A percentile compares a stretch with the other conserved stretches of the same genome.
Conservation (phyloP, 2,888 invertebrate genomes). For the Noctua pronuba region DNA sequence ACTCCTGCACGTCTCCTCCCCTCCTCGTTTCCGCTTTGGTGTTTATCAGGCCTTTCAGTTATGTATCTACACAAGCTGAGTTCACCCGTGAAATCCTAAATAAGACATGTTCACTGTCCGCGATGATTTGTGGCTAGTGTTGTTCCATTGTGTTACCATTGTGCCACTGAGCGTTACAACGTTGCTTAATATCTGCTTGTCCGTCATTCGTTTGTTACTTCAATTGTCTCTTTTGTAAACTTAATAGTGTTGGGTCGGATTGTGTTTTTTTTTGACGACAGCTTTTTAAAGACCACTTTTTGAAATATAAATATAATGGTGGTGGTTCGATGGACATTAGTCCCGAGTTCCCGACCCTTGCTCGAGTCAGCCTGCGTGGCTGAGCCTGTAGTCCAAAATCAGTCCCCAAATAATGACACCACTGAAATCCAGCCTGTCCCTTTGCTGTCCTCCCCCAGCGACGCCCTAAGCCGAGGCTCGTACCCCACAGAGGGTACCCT, state of each 20-base stretch:
- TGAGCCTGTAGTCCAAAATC: no score
- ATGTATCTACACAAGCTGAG: constrained; percentile 4
- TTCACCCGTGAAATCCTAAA: constrained; percentile 73
- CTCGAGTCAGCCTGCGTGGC: no score
- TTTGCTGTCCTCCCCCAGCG: no score
- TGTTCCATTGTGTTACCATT: constrained; percentile 69
- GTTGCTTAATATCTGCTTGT: constrained; percentile 60
- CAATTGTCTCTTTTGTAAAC: constrained; percentile 51
- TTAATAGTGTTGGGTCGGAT: constrained; percentile 19
- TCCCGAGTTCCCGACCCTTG: no score
- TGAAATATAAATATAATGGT: neutral
- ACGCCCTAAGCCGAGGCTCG: no score
- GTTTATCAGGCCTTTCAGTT: neutral
- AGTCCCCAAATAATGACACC: no score
- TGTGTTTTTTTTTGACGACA: neutral
- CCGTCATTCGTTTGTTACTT: constrained; percentile 56
- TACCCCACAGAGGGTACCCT: no score
- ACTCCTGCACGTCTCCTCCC: neutral
- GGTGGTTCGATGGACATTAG: no score
- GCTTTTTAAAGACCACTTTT: neutral
- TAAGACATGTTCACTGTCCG: constrained; percentile 68
- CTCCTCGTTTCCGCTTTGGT: neutral
- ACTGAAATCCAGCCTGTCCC: no score
- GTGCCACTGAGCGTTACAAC: constrained; percentile 60
- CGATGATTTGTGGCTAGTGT: constrained; percentile 78